Evolutionary conservation across 2,797 vertebrate genomes (phyloP), one percentile per base, ranked within the genome.

Genomic region (Spizella passerina): DNA sequence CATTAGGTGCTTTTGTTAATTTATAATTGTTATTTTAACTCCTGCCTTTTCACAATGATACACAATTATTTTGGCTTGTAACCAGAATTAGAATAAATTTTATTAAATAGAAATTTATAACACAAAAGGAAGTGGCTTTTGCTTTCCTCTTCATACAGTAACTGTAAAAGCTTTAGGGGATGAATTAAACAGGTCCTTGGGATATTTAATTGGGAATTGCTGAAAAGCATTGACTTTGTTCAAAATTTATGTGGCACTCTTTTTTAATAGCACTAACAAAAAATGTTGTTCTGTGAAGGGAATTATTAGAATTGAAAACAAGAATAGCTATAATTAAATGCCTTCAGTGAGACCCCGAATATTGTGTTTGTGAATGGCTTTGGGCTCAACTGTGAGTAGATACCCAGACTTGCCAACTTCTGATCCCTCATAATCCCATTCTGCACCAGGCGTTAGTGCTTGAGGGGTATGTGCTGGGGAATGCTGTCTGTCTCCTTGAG

Each of bases 401-500:
- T 72, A 53, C 43, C 34, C 10, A 2, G 12, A 56, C 79, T 57
- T 88, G 34, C 52, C 3, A 9, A 4, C 2, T 50, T 47, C 39
- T 68, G 49, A 21, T 41, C 47, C 41, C 32, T 12, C 1, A 50
- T 39, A 70, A 78, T 72, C 46, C 34, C 2, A 1, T 56, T 63
- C 64, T 32, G 14, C 27, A 14, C 23, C 3, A 6, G 29, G 24
- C 0, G 0, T n/a, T 55, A 43, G 63, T 0, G 0, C 26, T 61
- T 38, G 49, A 79, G 78, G 27, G 17, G 3, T 41, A 1, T 52
- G 52, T 59, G 46, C 63, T 75, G 46, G 30, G 46, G 8, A 73
- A 30, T 2, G 11, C 22, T 3, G 1, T 0, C 0, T 30, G 27
- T 50, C 39, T 53, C 63, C 41, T 46, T 7, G 27, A 41, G 46